A percentile compares a stretch with the other conserved stretches of the same genome.
Evolutionary conservation across 2,888 invertebrate genomes (phyloP).

Genomic region (Drosophila quinaria): DNA sequence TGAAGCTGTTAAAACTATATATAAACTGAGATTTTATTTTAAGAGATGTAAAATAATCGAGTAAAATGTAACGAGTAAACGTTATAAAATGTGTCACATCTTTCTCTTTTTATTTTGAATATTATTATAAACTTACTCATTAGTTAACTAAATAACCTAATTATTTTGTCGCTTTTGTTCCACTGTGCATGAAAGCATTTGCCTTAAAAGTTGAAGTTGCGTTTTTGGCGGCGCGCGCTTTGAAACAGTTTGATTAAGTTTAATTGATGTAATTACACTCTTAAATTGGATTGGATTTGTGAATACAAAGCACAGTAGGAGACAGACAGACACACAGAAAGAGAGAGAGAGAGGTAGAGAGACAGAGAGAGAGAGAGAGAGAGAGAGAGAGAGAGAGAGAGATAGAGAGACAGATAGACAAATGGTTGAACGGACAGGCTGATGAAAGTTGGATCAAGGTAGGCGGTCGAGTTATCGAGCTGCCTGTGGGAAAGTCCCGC

Average conservation of each 20-base stretch:
- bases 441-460: slow-evolving; percentile 1
- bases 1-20: neutral
- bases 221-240: slow-evolving; percentile 66
- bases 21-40: neutral
- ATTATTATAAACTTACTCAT: neutral
- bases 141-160: neutral
- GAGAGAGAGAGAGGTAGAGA: neutral
- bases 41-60: neutral
- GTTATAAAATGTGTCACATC: neutral
- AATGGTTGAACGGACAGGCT: neutral
- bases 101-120: too few species aligned
- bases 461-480: slow-evolving; percentile 1
- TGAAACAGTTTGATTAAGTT: slow-evolving; percentile 82
- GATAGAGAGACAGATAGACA: neutral
- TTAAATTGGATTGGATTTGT: slow-evolving; percentile 80
- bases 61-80: neutral
- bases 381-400: neutral
- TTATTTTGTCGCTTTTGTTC: neutral
- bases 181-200: slow-evolving; percentile 44
- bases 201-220: slow-evolving; percentile 58
- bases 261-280: slow-evolving; percentile 82
- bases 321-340: neutral
- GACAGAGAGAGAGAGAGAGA: neutral
- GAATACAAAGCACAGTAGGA: slow-evolving; percentile 63
- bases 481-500: slow-evolving; percentile 26